Base-by-base conservation (phyloP, 1,140 invertebrate species). In the Brachionus manjavacas region DNA sequence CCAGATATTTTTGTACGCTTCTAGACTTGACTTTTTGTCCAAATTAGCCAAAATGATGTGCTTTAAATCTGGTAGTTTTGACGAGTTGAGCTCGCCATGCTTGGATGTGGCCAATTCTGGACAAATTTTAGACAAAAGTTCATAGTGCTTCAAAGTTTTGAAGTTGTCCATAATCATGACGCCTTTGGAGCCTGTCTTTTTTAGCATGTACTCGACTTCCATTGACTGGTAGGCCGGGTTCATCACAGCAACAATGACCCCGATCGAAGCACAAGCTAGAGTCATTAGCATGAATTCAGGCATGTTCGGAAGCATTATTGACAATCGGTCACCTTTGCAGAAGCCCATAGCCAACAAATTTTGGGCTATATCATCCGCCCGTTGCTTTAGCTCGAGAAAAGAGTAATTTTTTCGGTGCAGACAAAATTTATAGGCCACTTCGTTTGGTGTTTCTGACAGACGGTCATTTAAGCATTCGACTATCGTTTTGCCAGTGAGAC, bases 401-500 rank as follows among this genome's bases (percentile, higher is more conserved):
- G 60, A 43, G 8, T 25, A 83, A 14, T 23, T 66, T 52, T 46
- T 28, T 49, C 35, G n/a, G n/a, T 68, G 49, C 23, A 64, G n/a
- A 39, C 52, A 68, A 68, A 81, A 81, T 41, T 68, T 68, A 46
- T 81, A 81, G 41, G 79, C 79, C 20, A 81, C 60, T 9, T 81
- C n/a, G 46, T 68, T 81, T 16, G 52, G 52, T 25, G 39, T 16
- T 35, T 81, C 49, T 7, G 2, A 25, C 7, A 43, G 52, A 60
- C 52, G 25, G 12, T 81, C 79, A 28, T 76, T 76, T 12, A 76
- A 28, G 39, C 72, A 76, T 25, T 76, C 39, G 8, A 46, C 43
- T 46, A 76, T 49, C 9, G 72, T 76, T 35, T 76, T 76, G n/a
- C 72, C 72, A 16, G 49, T 76, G 23, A 76, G 43, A 14, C 43